Evolutionary conservation across 2,888 invertebrate genomes (phyloP).

Genomic region (Tenthredo scrophulariae): DNA sequence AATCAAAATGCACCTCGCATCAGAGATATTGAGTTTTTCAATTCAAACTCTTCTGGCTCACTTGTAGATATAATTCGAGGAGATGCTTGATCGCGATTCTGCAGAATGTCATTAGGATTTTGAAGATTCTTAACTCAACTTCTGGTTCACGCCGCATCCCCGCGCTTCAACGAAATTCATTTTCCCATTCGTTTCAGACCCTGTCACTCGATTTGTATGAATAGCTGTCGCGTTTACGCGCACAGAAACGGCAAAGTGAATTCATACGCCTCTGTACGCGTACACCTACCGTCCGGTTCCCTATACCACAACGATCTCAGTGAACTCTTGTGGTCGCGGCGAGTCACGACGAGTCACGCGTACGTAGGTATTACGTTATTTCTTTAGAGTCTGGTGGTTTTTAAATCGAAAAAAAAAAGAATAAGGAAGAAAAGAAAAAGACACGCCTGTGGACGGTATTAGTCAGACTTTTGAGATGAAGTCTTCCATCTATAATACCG

Average conservation of each 20-base stretch:
- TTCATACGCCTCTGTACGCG: not conserved
- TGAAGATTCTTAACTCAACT: too few species aligned
- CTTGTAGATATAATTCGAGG: too few species aligned
- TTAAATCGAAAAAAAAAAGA: not conserved
- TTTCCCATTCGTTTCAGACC: not conserved
- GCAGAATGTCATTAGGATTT: too few species aligned
- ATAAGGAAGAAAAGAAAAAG: not conserved
- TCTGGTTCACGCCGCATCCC: too few species aligned
- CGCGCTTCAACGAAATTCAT: not conserved
- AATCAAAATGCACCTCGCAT: too few species aligned
- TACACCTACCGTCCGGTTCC: not conserved
- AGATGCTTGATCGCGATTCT: too few species aligned
- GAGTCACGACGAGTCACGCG: conserved; percentile 7
- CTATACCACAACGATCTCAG: not conserved
- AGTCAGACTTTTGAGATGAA: not conserved
- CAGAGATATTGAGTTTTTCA: too few species aligned
- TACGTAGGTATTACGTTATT: conserved; percentile 20
- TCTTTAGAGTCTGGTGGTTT: conserved; percentile 2
- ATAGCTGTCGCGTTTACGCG: not conserved
- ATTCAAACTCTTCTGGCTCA: too few species aligned
- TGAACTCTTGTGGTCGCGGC: conserved; percentile 32
- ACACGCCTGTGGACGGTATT: not conserved
- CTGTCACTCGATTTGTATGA: not conserved
- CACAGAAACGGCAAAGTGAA: not conserved
- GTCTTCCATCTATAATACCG: not conserved